These are phyloP conservation scores for Cerceris ruficornis DNA, from an alignment of 2,888 invertebrate genomes.

Conservation along the genomic window DNA sequence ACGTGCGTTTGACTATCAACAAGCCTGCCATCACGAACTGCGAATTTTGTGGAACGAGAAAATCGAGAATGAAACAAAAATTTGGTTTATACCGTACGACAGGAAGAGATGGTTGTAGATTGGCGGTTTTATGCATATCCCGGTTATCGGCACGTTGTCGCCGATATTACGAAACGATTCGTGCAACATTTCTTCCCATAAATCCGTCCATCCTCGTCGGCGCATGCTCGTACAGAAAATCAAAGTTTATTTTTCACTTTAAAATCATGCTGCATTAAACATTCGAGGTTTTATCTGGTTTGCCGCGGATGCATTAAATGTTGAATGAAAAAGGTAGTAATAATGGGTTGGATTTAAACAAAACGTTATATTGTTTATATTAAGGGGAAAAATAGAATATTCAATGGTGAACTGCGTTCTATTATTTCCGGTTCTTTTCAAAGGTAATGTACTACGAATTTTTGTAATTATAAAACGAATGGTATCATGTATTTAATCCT, in stretches of 20 bases:
- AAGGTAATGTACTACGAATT: too few species aligned
- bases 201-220: neutral
- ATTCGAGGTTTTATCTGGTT: neutral
- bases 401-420: too few species aligned
- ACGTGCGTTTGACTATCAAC: constrained; percentile 6
- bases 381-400: too few species aligned
- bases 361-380: too few species aligned
- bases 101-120: neutral
- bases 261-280: neutral
- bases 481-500: too few species aligned
- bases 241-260: neutral
- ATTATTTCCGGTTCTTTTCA: too few species aligned
- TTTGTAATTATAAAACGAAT: too few species aligned
- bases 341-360: too few species aligned
- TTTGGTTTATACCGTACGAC: neutral
- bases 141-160: constrained; percentile 2
- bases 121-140: constrained; percentile 2
- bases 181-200: neutral
- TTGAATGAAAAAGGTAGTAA: too few species aligned
- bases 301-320: too few species aligned
- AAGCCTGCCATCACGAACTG: neutral
- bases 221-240: neutral
- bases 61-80: constrained; percentile 27
- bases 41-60: constrained; percentile 14
- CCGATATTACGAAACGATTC: constrained; percentile 11